phyloP scores from a whole-genome alignment of 1,140 invertebrate genomes.

The Myzus persicae region DNA sequence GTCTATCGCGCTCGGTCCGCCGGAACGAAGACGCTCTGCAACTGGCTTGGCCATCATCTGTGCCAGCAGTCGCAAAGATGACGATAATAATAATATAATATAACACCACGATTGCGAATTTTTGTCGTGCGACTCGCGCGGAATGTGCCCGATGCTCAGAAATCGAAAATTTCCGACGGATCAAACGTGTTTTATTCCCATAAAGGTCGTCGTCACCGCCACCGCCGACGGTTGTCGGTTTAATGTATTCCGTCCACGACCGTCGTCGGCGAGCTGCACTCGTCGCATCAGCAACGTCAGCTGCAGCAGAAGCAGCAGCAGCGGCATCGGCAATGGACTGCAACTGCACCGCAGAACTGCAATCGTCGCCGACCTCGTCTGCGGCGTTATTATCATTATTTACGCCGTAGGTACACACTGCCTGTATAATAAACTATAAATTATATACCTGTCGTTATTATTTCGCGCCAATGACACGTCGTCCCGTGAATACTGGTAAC shows the following conservation, averaged over 20 bases:
- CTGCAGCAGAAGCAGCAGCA: too few relatives aligned
- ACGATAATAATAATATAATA: background rate
- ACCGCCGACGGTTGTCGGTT: background rate
- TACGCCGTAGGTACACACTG: background rate
- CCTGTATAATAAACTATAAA: background rate
- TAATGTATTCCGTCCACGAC: constrained; percentile 46
- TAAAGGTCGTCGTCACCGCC: constrained; percentile 23
- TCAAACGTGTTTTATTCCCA: constrained; percentile 46
- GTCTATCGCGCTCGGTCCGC: background rate
- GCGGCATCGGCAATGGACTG: background rate
- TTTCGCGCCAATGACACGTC: background rate
- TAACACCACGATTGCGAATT: constrained; percentile 22
- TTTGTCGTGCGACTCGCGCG: background rate
- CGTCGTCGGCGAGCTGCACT: background rate
- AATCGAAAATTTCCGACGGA: constrained; percentile 42
- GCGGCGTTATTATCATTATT: background rate
- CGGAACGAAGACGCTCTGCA: background rate
- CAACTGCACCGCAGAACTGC: background rate
- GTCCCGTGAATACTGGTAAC: background rate
- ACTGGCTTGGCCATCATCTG: background rate
- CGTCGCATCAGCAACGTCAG: background rate
- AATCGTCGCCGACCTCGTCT: constrained; percentile 22
- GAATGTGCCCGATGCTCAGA: constrained; percentile 38
- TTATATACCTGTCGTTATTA: background rate
- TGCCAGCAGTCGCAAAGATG: background rate